These are phyloP conservation scores for Phenacoccus solenopsis DNA, from an alignment of 1,140 invertebrate genomes.

Conservation along the genomic window DNA sequence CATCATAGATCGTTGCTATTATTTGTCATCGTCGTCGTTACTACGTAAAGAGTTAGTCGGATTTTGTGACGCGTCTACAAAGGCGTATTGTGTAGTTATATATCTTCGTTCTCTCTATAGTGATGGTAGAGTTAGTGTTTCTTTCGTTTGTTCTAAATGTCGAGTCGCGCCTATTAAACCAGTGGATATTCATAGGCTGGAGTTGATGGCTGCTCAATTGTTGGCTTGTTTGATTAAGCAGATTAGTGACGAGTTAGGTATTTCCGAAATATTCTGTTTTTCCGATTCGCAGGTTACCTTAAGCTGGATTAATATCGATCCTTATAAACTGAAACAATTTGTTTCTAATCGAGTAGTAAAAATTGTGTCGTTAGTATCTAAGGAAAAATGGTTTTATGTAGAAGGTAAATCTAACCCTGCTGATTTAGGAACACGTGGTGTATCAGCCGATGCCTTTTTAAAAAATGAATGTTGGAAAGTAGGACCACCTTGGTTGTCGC, in stretches of 20 bases:
- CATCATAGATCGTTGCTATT: not conserved
- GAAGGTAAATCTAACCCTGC: slow-evolving; percentile 30
- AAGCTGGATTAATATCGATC: slow-evolving; percentile 26
- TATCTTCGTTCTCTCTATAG: slow-evolving; percentile 23
- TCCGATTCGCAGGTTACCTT: slow-evolving; percentile 31
- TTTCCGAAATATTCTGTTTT: slow-evolving; percentile 26
- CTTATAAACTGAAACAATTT: slow-evolving; percentile 22
- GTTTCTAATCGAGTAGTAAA: slow-evolving; percentile 17
- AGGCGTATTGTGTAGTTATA: slow-evolving; percentile 28
- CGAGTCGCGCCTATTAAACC: slow-evolving; percentile 29
- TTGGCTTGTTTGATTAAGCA: slow-evolving; percentile 21
- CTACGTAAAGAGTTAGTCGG: too few species aligned
- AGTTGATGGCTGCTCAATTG: slow-evolving; percentile 32
- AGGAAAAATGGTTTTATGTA: slow-evolving; percentile 19
- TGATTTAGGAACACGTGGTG: slow-evolving; percentile 20
- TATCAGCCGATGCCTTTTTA: not conserved
- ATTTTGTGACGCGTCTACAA: slow-evolving; percentile 31
- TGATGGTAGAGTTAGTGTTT: not conserved
- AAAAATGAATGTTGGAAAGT: not conserved
- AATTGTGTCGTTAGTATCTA: not conserved
- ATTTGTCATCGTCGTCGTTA: too few species aligned
- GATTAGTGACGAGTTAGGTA: not conserved
- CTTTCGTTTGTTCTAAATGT: slow-evolving; percentile 20
- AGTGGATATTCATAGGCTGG: slow-evolving; percentile 30
- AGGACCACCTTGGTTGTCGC: not conserved